phyloP scores from a whole-genome alignment of 1,140 invertebrate species.

The Drosophila kepulauana region DNA sequence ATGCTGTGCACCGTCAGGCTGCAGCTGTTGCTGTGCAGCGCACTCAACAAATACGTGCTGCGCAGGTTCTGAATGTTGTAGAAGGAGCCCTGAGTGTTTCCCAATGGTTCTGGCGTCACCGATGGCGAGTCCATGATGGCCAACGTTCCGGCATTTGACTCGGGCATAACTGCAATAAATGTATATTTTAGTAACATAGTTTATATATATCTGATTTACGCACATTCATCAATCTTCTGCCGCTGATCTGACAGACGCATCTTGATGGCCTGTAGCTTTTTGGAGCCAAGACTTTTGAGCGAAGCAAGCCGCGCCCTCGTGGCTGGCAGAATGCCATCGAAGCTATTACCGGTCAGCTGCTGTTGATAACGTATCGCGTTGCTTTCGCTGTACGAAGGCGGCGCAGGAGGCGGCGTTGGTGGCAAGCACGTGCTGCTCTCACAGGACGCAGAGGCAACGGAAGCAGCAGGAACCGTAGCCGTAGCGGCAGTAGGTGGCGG shows the following conservation, averaged over 20 bases:
- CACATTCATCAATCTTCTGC: slow-evolving; percentile 84
- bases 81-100: slow-evolving; percentile 74
- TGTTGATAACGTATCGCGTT: slow-evolving; percentile 68
- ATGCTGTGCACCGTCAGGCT: slow-evolving; percentile 87
- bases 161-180: slow-evolving; percentile 73
- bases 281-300: slow-evolving; percentile 88
- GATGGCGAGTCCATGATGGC: slow-evolving; percentile 83
- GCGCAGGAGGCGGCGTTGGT: slow-evolving; percentile 51
- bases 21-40: slow-evolving; percentile 80
- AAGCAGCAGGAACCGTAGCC: too few species aligned
- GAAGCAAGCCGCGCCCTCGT: slow-evolving; percentile 87
- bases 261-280: slow-evolving; percentile 88
- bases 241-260: slow-evolving; percentile 88
- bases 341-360: slow-evolving; percentile 57
- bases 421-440: slow-evolving; percentile 5
- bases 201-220: slow-evolving; percentile 49
- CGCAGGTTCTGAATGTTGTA: slow-evolving; percentile 82
- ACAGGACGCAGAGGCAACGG: slow-evolving; percentile 11
- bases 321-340: slow-evolving; percentile 84
- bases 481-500: background rate
- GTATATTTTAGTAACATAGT: slow-evolving; percentile 7
- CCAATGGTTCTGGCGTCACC: slow-evolving; percentile 75
- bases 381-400: slow-evolving; percentile 62
- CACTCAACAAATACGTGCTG: slow-evolving; percentile 79
- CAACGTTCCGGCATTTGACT: slow-evolving; percentile 66